Percentiles rank a stretch among this genome's conserved stretches.
Conservation (phyloP, 1,140 invertebrate genomes). For the Formica selysi region DNA sequence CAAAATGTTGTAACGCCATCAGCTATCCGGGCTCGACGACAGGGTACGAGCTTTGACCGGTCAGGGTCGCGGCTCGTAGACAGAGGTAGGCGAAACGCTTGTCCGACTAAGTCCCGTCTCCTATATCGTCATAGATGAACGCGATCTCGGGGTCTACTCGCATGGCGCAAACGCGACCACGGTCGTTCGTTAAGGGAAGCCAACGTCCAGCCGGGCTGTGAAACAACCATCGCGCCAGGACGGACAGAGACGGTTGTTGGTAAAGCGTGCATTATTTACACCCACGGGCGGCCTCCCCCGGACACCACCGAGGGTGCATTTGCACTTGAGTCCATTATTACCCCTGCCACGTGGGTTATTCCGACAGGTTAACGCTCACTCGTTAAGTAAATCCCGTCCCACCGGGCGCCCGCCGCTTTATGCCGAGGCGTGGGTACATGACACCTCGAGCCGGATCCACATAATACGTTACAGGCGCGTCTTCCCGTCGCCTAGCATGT, state of each 20-base stretch:
- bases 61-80: conserved; percentile 15
- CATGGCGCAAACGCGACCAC: conserved; percentile 45
- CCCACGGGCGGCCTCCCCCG: conserved; percentile 8
- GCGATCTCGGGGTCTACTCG: conserved; percentile 57
- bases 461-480: conserved; percentile 44
- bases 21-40: not conserved
- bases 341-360: conserved; percentile 79
- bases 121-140: conserved; percentile 54
- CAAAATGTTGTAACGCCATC: conserved; percentile 53
- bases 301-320: conserved; percentile 75
- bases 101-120: conserved; percentile 45
- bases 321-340: conserved; percentile 82
- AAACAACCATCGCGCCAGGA: conserved; percentile 16
- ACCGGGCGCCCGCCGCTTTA: conserved; percentile 42
- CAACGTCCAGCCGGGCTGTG: conserved; percentile 14
- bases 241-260: conserved; percentile 44
- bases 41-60: conserved; percentile 37
- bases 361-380: conserved; percentile 82
- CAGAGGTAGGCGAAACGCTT: conserved; percentile 24
- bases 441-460: conserved; percentile 50
- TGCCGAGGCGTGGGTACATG: conserved; percentile 28
- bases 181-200: conserved; percentile 41
- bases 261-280: conserved; percentile 64
- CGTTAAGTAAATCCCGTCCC: conserved; percentile 82
- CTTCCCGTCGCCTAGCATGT: conserved; percentile 36